Evolutionary conservation across 1,140 invertebrate species (phyloP), one percentile per base, ranked within the genome.

Genomic region (Drosophila cardini): DNA sequence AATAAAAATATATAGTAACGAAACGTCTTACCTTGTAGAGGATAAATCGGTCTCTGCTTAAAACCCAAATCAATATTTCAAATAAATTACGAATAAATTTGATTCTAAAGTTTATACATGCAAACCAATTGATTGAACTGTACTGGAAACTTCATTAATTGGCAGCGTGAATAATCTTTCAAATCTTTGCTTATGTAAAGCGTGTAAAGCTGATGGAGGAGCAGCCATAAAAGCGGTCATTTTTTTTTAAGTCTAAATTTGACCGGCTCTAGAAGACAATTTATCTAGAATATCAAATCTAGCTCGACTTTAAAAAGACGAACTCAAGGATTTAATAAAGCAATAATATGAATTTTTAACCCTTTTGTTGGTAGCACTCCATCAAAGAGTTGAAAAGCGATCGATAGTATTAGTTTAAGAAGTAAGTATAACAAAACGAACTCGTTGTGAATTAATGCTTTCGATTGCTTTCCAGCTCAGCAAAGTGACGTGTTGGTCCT

Each of bases 11-110:
- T 63, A 85, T 43, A 64, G 69, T 75, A 62, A 69, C 45, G 52
- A 69, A 76, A 65, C 48, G 43, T 76, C 84, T 87, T 87, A 87
- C 84, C 84, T 87, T 76, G 68, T 68, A 73, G 62, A 57, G 61
- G 80, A 64, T 68, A 76, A 76, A 73, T 77, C 76, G 80, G 76
- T 84, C 67, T 53, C 70, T 56, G 73, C 80, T 84, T 87, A 70
- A 73, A 83, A 77, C 70, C 77, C 78, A 78, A 86, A 68, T 72
- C 73, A 61, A 58, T 70, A 64, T 69, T 61, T 43, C 9, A 58
- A 58, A 15, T 36, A 2, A 71, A 3, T 64, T 42, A 67, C 16
- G 42, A 18, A 32, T 52, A 43, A 62, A 16, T 56, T 18, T 16
- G 16, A 10, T 46, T 40, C 42, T 21, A 26, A 50, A 56, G 26